A percentile compares a stretch with the other conserved stretches of the same genome.
phyloP scores from a whole-genome alignment of 1,140 invertebrate genomes.

The Phortica variegata region DNA sequence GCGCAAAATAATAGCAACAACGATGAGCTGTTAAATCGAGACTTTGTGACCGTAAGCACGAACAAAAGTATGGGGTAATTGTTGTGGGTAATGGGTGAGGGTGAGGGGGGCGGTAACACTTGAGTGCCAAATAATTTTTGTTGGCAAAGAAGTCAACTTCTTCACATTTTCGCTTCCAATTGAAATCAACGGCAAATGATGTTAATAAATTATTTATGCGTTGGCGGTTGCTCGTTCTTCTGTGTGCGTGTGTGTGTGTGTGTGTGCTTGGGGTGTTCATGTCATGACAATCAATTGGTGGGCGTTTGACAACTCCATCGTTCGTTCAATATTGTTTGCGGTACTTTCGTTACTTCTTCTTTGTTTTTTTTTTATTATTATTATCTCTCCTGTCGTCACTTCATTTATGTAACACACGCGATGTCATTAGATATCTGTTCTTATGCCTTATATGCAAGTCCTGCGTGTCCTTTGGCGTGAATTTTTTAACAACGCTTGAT shows the following conservation, averaged over 20 bases:
- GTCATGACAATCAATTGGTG: conserved; percentile 39
- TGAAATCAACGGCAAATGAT: conserved; percentile 32
- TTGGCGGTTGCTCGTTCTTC: conserved; percentile 5
- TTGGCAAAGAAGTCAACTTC: no score
- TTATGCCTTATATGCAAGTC: conserved; percentile 1
- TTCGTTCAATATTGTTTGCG: not conserved
- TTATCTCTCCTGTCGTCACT: no score
- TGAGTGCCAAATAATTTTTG: conserved; percentile 20
- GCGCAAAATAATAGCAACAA: conserved; percentile 38
- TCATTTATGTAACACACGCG: conserved; percentile 19
- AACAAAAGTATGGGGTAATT: no score
- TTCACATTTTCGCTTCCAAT: conserved; percentile 33
- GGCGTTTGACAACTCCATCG: conserved; percentile 44
- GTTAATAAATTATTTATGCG: conserved; percentile 40
- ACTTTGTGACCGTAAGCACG: conserved; percentile 34
- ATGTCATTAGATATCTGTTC: conserved; percentile 20
- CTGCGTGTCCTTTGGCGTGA: no score
- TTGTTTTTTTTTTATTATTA: not conserved
- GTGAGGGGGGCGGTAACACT: conserved; percentile 13
- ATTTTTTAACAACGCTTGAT: conserved; percentile 28
- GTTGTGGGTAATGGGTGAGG: conserved; percentile 48
- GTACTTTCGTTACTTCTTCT: not conserved
- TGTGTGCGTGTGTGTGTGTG: no score
- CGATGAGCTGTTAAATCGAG: conserved; percentile 43
- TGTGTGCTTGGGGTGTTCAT: no score